Evolutionary conservation across 1,140 invertebrate species (phyloP).

Genomic region (Chironomus striatipennis): DNA sequence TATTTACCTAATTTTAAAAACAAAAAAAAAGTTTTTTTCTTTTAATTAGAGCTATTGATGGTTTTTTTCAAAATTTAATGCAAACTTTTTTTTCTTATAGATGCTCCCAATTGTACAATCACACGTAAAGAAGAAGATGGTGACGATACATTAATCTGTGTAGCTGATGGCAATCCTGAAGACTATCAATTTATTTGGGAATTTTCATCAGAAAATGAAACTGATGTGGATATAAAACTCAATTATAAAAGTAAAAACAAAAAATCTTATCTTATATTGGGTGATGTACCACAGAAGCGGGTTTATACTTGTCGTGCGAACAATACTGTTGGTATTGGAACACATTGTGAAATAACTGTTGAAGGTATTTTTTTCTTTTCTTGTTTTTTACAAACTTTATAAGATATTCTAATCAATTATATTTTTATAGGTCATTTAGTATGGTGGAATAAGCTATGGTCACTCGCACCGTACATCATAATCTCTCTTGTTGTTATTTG

Average conservation of each 20-base stretch:
- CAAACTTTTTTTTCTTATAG: conserved; percentile 55
- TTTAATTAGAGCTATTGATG: too few relatives aligned
- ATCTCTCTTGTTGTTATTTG: conserved; percentile 63
- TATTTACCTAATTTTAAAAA: too few relatives aligned
- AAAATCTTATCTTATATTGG: conserved; percentile 33
- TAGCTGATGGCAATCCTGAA: conserved; percentile 68
- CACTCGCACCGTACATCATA: conserved; percentile 65
- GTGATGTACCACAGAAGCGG: conserved; percentile 42
- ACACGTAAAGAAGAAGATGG: conserved; percentile 61
- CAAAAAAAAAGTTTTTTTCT: too few relatives aligned
- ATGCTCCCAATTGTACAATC: conserved; percentile 75
- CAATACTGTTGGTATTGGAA: conserved; percentile 67
- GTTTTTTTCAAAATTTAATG: too few relatives aligned
- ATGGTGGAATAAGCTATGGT: conserved; percentile 62
- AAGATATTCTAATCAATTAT: not conserved
- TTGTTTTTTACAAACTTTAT: not conserved
- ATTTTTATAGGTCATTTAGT: conserved; percentile 49
- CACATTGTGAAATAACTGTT: conserved; percentile 69
- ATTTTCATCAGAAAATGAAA: conserved; percentile 70
- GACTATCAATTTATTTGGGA: conserved; percentile 56
- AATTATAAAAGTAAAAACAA: not conserved
- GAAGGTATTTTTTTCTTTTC: conserved; percentile 48
- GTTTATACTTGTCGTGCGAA: conserved; percentile 77
- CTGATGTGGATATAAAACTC: conserved; percentile 27
- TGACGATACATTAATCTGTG: conserved; percentile 67